These are phyloP conservation scores for Pammene fasciana DNA, from an alignment of 2,888 invertebrate genomes.

Conservation along the genomic window DNA sequence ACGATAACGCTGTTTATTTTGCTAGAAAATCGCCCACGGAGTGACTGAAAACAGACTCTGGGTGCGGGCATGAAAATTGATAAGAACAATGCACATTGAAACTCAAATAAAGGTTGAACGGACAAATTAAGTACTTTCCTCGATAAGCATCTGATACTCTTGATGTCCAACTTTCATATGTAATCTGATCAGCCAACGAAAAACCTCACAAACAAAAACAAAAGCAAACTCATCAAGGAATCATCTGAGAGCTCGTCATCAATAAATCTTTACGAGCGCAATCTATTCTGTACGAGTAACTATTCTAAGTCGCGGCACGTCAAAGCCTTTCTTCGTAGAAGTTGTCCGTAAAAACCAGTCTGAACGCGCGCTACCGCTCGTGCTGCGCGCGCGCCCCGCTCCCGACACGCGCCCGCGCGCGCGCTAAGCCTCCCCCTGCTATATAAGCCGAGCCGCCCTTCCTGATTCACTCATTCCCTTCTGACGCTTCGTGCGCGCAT, in stretches of 20 bases:
- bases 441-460: slow-evolving; percentile 76
- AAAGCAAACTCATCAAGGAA: slow-evolving; percentile 33
- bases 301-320: slow-evolving; percentile 70
- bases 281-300: slow-evolving; percentile 53
- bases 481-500: slow-evolving; percentile 69
- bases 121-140: neutral
- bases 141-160: slow-evolving; percentile 28
- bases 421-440: slow-evolving; percentile 55
- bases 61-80: slow-evolving; percentile 20
- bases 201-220: slow-evolving; percentile 30
- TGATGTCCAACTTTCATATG: slow-evolving; percentile 9
- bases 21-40: slow-evolving; percentile 50
- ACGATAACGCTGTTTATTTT: slow-evolving; percentile 64
- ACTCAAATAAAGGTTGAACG: neutral
- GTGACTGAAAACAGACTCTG: slow-evolving; percentile 32
- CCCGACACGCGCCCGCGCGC: slow-evolving; percentile 58
- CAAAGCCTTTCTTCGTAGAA: slow-evolving; percentile 80
- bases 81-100: slow-evolving; percentile 30
- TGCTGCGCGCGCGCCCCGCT: slow-evolving; percentile 69
- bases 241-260: slow-evolving; percentile 51
- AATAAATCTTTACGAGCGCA: slow-evolving; percentile 65
- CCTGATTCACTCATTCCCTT: slow-evolving; percentile 78
- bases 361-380: slow-evolving; percentile 76
- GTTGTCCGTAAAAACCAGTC: slow-evolving; percentile 73
- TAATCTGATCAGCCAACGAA: slow-evolving; percentile 23